Conservation (phyloP, 2,113 vertebrate species). For the Menidia beryllina region DNA sequence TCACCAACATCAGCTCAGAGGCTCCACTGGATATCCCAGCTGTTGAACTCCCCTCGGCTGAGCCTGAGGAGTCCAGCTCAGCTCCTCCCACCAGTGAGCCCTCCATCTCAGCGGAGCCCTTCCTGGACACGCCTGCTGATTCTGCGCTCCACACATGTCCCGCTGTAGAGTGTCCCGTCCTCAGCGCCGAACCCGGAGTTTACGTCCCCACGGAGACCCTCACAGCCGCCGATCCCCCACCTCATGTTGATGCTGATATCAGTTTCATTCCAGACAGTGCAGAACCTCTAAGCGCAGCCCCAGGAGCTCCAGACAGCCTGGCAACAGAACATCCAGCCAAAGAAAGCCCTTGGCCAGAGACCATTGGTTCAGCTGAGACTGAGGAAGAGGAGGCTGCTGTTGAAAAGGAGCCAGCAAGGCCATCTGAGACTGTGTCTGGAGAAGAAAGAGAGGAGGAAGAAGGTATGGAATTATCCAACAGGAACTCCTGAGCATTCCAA, state of each 20-base stretch:
- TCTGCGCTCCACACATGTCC: slow-evolving; percentile 9
- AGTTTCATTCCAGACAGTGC: slow-evolving; percentile 27
- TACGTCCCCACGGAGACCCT: slow-evolving; percentile 56
- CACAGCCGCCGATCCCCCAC: slow-evolving; percentile 2
- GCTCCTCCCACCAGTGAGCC: slow-evolving; percentile 15
- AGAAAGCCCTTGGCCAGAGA: slow-evolving; percentile 41
- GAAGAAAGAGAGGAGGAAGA: slow-evolving; percentile 45
- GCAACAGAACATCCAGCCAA: slow-evolving; percentile 7
- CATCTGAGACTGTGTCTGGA: slow-evolving; percentile 28
- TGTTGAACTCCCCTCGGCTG: slow-evolving; percentile 33
- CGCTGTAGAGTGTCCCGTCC: slow-evolving; percentile 19
- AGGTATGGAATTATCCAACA: slow-evolving; percentile 58
- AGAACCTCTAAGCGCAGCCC: slow-evolving; percentile 16
- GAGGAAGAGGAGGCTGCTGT: slow-evolving; percentile 33
- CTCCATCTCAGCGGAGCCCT: slow-evolving; percentile 21
- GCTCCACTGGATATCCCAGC: slow-evolving; percentile 51
- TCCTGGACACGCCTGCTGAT: slow-evolving; percentile 41
- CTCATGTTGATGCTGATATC: slow-evolving; percentile 38
- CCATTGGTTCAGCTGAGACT: slow-evolving; percentile 33
- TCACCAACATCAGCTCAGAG: slow-evolving; percentile 68
- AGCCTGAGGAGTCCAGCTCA: slow-evolving; percentile 39
- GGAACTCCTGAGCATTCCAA: neutral
- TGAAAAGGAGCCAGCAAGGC: slow-evolving; percentile 42
- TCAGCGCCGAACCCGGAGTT: slow-evolving; percentile 28
- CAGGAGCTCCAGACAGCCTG: slow-evolving; percentile 24